Percentiles rank a stretch among this genome's conserved stretches.
Conservation (phyloP, 2,888 invertebrate species). For the Pteria penguin region DNA sequence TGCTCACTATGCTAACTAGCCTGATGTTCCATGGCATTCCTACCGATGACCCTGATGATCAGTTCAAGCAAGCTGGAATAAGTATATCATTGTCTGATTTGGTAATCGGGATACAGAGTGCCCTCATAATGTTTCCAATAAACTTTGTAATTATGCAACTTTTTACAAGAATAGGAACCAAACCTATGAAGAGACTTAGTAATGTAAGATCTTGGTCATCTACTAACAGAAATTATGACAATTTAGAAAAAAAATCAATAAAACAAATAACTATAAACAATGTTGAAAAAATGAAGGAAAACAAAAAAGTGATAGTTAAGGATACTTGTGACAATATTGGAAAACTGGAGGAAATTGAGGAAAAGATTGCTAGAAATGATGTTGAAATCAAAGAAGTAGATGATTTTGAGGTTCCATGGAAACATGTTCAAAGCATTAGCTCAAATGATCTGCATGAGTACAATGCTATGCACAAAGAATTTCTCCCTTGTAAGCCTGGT, state of each 20-base stretch:
- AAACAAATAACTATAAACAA: no score
- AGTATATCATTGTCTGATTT: slow-evolving; percentile 56
- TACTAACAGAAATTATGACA: no score
- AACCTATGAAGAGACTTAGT: no score
- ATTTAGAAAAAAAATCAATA: no score
- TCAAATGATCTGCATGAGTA: no score
- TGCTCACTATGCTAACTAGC: slow-evolving; percentile 73
- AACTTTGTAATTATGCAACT: slow-evolving; percentile 65
- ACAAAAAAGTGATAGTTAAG: no score
- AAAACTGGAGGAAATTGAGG: neutral
- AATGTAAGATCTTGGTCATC: no score
- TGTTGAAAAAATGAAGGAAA: no score
- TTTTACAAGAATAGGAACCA: slow-evolving; percentile 59
- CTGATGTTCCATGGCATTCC: slow-evolving; percentile 76
- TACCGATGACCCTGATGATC: slow-evolving; percentile 63
- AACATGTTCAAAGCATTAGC: no score
- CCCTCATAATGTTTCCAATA: slow-evolving; percentile 68
- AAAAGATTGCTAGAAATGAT: neutral
- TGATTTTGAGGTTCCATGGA: neutral
- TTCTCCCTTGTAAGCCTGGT: no score
- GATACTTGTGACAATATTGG: no score
- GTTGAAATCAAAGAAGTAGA: neutral
- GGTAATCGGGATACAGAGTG: slow-evolving; percentile 67
- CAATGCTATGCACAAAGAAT: no score
- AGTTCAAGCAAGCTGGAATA: slow-evolving; percentile 49